Base-by-base conservation (phyloP, 1,140 invertebrate genomes). In the Globodera ellingtonae region DNA sequence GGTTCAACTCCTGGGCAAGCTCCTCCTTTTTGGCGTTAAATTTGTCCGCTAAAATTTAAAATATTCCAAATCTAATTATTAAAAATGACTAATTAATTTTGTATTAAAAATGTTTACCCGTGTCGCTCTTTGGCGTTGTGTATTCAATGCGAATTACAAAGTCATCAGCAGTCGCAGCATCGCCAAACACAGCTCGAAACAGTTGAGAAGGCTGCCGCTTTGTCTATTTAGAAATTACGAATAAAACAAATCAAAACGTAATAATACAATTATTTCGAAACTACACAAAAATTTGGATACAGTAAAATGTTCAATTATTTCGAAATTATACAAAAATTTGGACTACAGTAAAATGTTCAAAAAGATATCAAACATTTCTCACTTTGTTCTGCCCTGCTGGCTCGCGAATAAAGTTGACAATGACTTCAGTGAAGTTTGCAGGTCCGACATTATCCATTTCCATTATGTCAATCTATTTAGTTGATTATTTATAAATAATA, bases 91-190 rank as follows among this genome's bases (percentile, higher is more conserved):
- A 35, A 3, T 35, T 35, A 35, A 35, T 35, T 35, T 35, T 35
- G 35, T 35, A 35, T 66, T 21, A 71, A 71, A 71, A 71, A 71
- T 71, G 15, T 50, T 71, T 6, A 47, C 48, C 59, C 9, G 59
- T 62, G 21, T 74, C 44, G 10, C 72, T 7, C 59, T 56, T 74
- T 74, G 72, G 48, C 44, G 48, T 44, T 18, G 1, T 35, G 59
- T 46, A 74, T 52, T 74, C 72, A 15, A 74, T 74, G 35, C 59
- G 48, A 56, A 74, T 56, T 56, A 52, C 72, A 74, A 74, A 74
- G 48, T 74, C 72, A 13, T 74, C 72, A 15, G 48, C 72, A 21
- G 48, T 74, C 9, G 59, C 72, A n/a, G 48, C 59, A 15, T 74
- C 72, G 5, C 72, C 72, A n/a, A 74, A 74, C 48, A 74, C 46